These are phyloP conservation scores for Hyposmocoma kahamanoa DNA, from an alignment of 1,140 invertebrate species.

Conservation along the genomic window DNA sequence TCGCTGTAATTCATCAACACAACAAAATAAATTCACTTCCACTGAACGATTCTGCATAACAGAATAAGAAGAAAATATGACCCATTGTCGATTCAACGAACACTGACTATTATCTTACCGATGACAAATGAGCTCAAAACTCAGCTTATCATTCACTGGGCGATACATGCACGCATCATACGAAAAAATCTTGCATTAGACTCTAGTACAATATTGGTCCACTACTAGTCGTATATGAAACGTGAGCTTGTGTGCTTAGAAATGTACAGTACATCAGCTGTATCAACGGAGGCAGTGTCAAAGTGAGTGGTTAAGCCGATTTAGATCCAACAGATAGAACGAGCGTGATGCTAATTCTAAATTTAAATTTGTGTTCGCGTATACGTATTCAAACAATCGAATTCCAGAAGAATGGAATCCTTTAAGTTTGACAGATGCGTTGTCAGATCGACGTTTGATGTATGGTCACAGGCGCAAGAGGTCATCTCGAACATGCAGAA, in stretches of 20 bases:
- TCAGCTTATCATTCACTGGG: conserved; percentile 26
- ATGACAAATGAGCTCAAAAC: conserved; percentile 59
- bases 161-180: neutral
- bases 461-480: too few relatives aligned
- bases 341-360: conserved; percentile 55
- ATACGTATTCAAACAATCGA: conserved; percentile 31
- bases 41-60: conserved; percentile 17
- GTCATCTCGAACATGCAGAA: too few relatives aligned
- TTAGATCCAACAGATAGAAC: conserved; percentile 56
- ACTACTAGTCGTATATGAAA: neutral
- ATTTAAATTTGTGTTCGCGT: conserved; percentile 41
- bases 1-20: too few relatives aligned
- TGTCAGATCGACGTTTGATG: neutral
- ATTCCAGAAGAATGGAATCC: conserved; percentile 33
- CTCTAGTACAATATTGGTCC: neutral
- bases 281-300: conserved; percentile 8
- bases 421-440: conserved; percentile 28
- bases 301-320: conserved; percentile 51
- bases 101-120: conserved; percentile 51
- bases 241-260: neutral
- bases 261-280: conserved; percentile 12
- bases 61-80: conserved; percentile 40
- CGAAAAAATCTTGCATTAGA: too few relatives aligned
- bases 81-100: conserved; percentile 48
- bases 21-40: conserved; percentile 3